Base-by-base conservation (phyloP, 2,113 vertebrate species). In the Oenanthe oenanthe region DNA sequence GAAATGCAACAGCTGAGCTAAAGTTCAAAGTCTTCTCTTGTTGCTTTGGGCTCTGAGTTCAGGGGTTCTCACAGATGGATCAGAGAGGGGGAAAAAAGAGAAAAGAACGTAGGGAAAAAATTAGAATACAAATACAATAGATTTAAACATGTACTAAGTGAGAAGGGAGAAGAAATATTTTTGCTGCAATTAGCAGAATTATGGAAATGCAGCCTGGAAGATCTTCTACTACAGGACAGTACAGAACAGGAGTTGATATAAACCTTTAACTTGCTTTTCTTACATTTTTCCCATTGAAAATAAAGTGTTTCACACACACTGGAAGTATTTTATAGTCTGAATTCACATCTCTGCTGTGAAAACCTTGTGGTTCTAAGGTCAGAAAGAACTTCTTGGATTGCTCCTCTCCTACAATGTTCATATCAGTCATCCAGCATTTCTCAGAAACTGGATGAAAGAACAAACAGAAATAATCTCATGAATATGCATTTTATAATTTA, bases 221-320 rank as follows among this genome's bases (percentile, higher is more conserved):
- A 60, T 6, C 2, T 32, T 74, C 11, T 71, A 4, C 7, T 57
- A 4, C 4, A 66, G 4, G 5, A 5, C 18, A 68, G 1, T 19
- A 19, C 3, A 54, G 22, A 85, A 58, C 22, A 58, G 36, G 10
- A 71, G 3, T 28, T 57, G 58, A 28, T 0, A 1, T 25, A 48
- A 50, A 62, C 5, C 0, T 85, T 62, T 84, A 34, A 38, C 0
- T 28, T 66, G 16, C 2, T 51, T 31, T n/a, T 78, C 18, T 36
- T 21, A 13, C 21, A 18, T 34, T 74, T 87, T 68, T 9, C 21
- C 7, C 9, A 32, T 42, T 34, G 13, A 50, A 7, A 75, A 17
- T 26, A 17, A 54, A 67, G 7, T 26, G 38, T 68, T 56, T 86
- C 10, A 9, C n/a, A 42, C 34, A 79, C 40, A 5, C 4, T 60